These are phyloP conservation scores for Enteromius afrohamiltoni DNA, from an alignment of 2,797 vertebrate genomes.

Conservation along the genomic window DNA sequence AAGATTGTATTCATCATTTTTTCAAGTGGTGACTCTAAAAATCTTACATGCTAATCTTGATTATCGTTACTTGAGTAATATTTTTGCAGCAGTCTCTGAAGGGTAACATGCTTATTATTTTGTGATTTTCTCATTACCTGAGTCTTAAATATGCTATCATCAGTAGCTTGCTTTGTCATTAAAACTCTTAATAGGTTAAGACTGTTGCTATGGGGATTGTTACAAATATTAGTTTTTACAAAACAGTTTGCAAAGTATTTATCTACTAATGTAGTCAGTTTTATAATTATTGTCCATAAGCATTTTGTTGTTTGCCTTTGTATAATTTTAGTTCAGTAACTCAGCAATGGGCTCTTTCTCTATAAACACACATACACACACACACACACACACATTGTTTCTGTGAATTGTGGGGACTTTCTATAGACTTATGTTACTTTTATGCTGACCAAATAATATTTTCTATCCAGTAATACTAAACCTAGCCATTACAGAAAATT, in stretches of 20 bases:
- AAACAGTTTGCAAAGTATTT: not conserved
- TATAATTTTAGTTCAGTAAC: not conserved
- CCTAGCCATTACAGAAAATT: too few relatives aligned
- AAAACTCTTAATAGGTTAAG: not conserved
- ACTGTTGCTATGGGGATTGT: not conserved
- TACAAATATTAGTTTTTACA: not conserved
- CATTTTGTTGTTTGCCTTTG: not conserved
- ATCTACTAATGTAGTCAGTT: not conserved
- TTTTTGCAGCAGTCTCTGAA: not conserved
- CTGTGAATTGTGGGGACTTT: too few relatives aligned
- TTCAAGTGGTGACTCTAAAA: not conserved
- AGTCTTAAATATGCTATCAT: not conserved
- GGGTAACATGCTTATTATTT: not conserved
- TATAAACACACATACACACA: not conserved
- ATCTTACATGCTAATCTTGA: not conserved
- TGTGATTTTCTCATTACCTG: not conserved
- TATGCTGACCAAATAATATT: too few relatives aligned
- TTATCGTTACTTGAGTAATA: not conserved
- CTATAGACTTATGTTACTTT: too few relatives aligned
- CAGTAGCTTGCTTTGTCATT: not conserved
- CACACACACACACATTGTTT: too few relatives aligned
- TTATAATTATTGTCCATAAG: not conserved
- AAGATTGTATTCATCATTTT: not conserved
- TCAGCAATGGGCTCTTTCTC: not conserved
- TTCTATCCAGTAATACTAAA: too few relatives aligned